A percentile compares a stretch with the other conserved stretches of the same genome.
These are phyloP conservation scores for Mobula birostris DNA, from an alignment of 2,113 vertebrate species.

Conservation along the genomic window DNA sequence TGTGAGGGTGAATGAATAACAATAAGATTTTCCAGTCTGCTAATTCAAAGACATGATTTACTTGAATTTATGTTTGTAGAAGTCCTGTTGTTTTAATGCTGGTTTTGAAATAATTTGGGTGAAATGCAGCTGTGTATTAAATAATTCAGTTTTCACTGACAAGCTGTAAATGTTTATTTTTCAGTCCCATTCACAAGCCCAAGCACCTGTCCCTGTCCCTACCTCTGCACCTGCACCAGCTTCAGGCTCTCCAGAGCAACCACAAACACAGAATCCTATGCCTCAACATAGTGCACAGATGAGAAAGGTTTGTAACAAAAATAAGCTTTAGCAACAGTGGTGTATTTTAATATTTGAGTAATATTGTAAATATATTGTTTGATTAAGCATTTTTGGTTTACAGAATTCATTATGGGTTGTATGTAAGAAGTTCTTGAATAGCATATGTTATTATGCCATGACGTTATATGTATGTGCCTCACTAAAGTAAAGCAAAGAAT, in stretches of 20 bases:
- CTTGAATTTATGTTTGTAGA: not conserved
- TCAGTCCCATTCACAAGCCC: slow-evolving; percentile 56
- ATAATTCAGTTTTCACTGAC: not conserved
- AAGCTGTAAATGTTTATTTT: slow-evolving; percentile 26
- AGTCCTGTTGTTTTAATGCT: not conserved
- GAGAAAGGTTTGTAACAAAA: slow-evolving; percentile 65
- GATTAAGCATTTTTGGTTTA: too few species aligned
- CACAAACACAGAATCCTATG: slow-evolving; percentile 58
- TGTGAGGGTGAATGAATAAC: not conserved
- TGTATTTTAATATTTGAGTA: too few species aligned
- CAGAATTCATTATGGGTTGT: too few species aligned
- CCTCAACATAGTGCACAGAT: slow-evolving; percentile 58
- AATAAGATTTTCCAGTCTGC: not conserved
- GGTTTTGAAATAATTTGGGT: not conserved
- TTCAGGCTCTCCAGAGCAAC: slow-evolving; percentile 57
- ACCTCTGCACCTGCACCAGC: slow-evolving; percentile 59
- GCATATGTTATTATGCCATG: too few species aligned
- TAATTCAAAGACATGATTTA: not conserved
- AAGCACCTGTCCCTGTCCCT: slow-evolving; percentile 54
- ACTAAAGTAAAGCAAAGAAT: too few species aligned
- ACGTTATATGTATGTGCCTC: too few species aligned
- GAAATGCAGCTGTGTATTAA: not conserved
- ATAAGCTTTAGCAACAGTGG: not conserved
- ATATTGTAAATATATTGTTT: too few species aligned
- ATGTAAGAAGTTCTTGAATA: too few species aligned